Base-by-base conservation (phyloP, 1,140 invertebrate species). In the Drosophila eugracilis region DNA sequence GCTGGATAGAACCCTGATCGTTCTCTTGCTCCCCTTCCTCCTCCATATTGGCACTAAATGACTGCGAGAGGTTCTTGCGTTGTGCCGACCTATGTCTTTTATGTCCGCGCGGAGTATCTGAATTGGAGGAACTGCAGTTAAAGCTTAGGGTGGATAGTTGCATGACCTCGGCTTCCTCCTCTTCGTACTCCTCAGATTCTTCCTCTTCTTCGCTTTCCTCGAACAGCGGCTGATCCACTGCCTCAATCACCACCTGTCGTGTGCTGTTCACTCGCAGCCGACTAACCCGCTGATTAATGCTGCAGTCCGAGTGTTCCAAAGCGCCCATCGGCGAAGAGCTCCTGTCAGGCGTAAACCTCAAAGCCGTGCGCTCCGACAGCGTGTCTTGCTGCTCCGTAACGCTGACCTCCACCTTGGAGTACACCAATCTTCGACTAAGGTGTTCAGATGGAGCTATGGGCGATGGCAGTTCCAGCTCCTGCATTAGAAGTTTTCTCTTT, bases 21-120 rank as follows among this genome's bases (percentile, higher is more conserved):
- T 30, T 36, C 0, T 75, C 65, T 2, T 45, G 37, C 14, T 63
- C 52, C 15, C 50, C 42, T 0, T 57, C 77, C n/a, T 88, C 78
- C 19, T 76, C 65, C 4, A 78, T 52, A 41, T 81, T 67, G 30
- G 75, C 75, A 30, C 74, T 78, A 24, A 91, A 91, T 1, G 91
- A 91, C 74, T 86, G 84, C 32, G 91, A 91, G 1, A 91, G 44
- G 67, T 91, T 91, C 60, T 91, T 91, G 19, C 91, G 86, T 62
- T 85, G 90, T 0, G 84, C 86, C 0, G 86, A 90, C 9, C 86
- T 70, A 17, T 62, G 71, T 26, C 86, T 50, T 9, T 75, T 70
- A 49, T 78, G 81, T 4, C 83, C 69, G 15, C 80, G 72, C 2
- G 91, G 91, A 2, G 90, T 91, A 26, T 90, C 89, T 4, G 73